Percentiles rank a stretch among this genome's conserved stretches.
These are phyloP conservation scores for Gambusia affinis DNA, from an alignment of 2,113 vertebrate genomes.

Conservation along the genomic window DNA sequence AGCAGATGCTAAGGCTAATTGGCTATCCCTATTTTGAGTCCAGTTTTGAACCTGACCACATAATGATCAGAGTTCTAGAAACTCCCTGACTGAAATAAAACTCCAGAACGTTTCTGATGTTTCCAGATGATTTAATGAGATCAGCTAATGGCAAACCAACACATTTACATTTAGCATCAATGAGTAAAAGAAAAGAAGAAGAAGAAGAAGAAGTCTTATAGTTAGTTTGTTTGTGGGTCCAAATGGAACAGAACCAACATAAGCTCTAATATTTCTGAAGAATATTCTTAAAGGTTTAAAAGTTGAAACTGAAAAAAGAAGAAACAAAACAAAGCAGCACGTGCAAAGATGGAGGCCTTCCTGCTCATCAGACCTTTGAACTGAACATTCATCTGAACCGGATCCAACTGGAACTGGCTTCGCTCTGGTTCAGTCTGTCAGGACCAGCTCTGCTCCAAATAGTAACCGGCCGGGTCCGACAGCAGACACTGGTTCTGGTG, in stretches of 20 bases:
- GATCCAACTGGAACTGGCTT: not conserved
- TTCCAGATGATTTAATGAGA: not conserved
- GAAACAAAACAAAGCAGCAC: slow-evolving; percentile 3
- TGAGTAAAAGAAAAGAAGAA: not conserved
- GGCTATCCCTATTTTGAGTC: too few relatives aligned
- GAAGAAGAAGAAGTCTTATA: not conserved
- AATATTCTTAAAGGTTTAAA: not conserved
- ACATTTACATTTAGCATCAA: not conserved
- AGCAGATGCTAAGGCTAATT: too few relatives aligned
- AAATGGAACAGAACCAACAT: not conserved
- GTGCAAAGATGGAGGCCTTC: slow-evolving; percentile 17
- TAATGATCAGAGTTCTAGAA: not conserved
- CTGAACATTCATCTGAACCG: not conserved
- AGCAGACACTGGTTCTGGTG: slow-evolving; percentile 90
- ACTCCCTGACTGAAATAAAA: not conserved
- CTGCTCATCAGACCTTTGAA: not conserved
- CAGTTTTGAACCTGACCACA: not conserved
- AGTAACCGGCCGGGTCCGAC: slow-evolving; percentile 79
- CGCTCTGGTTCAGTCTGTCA: not conserved
- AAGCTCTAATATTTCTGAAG: not conserved
- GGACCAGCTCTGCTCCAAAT: slow-evolving; percentile 39
- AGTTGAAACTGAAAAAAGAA: not conserved
- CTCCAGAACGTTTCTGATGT: not conserved
- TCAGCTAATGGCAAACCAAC: not conserved
- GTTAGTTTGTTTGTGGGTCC: not conserved